Evolutionary conservation across 1,140 invertebrate species (phyloP).

Genomic region (Orius laevigatus): DNA sequence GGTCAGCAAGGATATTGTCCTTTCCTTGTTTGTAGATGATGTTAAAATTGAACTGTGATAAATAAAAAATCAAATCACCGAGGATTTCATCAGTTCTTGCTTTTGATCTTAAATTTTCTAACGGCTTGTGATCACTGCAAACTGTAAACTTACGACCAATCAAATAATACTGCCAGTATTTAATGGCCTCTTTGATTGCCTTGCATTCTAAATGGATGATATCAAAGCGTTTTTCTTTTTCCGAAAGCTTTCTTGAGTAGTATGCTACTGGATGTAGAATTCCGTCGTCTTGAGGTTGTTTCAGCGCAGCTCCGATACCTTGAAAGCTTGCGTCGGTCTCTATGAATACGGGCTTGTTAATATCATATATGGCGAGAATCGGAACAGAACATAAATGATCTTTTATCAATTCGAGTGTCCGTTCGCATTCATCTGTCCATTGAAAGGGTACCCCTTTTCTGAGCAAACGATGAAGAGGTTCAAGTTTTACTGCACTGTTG

Average conservation of each 20-base stretch:
- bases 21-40: conserved; percentile 12
- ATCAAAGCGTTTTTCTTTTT: conserved; percentile 16
- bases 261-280: conserved; percentile 21
- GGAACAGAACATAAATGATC: conserved; percentile 24
- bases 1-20: conserved; percentile 13
- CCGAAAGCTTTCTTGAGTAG: conserved; percentile 7
- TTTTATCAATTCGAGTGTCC: conserved; percentile 25
- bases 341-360: conserved; percentile 23
- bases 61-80: conserved; percentile 12
- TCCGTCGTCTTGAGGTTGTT: conserved; percentile 22
- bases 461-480: conserved; percentile 23
- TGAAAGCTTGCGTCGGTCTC: conserved; percentile 24
- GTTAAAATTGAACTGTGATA: conserved; percentile 17
- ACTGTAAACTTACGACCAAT: conserved; percentile 15
- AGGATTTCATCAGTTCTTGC: conserved; percentile 15
- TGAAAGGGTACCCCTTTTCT: conserved; percentile 23
- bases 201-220: conserved; percentile 23
- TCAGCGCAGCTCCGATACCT: conserved; percentile 26
- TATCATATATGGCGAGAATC: conserved; percentile 24
- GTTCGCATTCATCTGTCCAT: conserved; percentile 24
- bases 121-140: conserved; percentile 17
- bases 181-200: conserved; percentile 19
- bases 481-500: conserved; percentile 22
- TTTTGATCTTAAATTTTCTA: conserved; percentile 17
- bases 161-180: conserved; percentile 19